Conservation (phyloP, 2,888 invertebrate species). For the Rotaria macrura region DNA sequence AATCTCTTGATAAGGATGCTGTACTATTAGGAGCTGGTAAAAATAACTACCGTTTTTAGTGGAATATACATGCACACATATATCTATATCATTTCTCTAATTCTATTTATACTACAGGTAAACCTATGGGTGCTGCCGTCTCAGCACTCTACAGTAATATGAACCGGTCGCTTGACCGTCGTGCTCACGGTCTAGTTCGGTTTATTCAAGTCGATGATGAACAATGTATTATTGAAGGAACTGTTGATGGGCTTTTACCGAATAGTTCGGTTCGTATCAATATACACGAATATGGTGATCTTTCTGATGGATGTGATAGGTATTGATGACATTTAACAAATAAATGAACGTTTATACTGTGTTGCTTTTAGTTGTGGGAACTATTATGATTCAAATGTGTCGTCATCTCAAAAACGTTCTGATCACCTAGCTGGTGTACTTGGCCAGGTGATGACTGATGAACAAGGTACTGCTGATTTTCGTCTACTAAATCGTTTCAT, state of each 20-base stretch:
- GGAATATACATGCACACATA: no score
- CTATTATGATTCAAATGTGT: neutral
- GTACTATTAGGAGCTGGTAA: constrained; percentile 68
- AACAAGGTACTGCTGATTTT: constrained; percentile 60
- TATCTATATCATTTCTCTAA: neutral
- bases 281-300: constrained; percentile 65
- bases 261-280: constrained; percentile 57
- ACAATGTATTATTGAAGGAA: constrained; percentile 67
- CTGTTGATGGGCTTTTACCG: constrained; percentile 64
- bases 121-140: neutral
- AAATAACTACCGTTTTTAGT: no score
- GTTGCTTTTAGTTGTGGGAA: neutral
- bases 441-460: constrained; percentile 58
- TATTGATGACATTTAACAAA: constrained; percentile 37
- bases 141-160: neutral
- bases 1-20: constrained; percentile 60
- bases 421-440: constrained; percentile 56
- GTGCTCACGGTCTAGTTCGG: constrained; percentile 64
- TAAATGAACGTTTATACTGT: neutral
- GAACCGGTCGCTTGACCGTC: neutral
- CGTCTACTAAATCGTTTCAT: constrained; percentile 57
- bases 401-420: neutral
- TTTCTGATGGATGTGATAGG: constrained; percentile 59
- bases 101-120: neutral
- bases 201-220: constrained; percentile 60